Base-by-base conservation (phyloP, 2,888 invertebrate species). In the Cephonodes hylas region DNA sequence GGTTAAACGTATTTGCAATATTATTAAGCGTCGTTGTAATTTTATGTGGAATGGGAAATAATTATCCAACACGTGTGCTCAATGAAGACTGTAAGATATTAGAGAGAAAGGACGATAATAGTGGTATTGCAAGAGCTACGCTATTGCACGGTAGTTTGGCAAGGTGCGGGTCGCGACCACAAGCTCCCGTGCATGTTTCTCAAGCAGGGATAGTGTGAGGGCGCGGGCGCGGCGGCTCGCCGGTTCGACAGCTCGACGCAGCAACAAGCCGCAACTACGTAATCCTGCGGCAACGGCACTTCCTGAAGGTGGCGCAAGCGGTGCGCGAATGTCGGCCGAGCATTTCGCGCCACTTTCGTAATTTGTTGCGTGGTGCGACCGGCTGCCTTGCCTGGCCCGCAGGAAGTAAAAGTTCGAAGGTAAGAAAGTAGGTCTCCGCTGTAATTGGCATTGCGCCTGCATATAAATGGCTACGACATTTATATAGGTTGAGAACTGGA, bases 351-450 rank as follows among this genome's bases (percentile, higher is more conserved):
- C 88, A 91, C 91, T 91, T 90, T 92, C 91, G 91, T 90, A 91
- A 92, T 88, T 84, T 84, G 86, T 90, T 91, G 91, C 90, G 91
- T 90, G 87, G 91, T 83, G 85, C 89, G 88, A 85, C 86, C 88
- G 88, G 86, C 88, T 84, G 87, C 84, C 86, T 82, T 77, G 89
- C 85, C 85, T 80, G 88, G 88, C 88, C 90, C 91, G 90, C 90
- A 92, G 92, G 92, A 92, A 92, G 92, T 92, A 92, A 92, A 91
- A 92, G 92, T 92, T 92, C 91, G 91, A 91, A 91, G 92, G 90
- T 91, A 91, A 90, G 92, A 91, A 92, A 92, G 91, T 91, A 90
- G 92, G 92, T 91, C 91, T 90, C 89, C 83, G 74, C 85, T 89
- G 88, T 88, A 91, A 90, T 91, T 91, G 91, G 91, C 90, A 89